Base-by-base conservation (phyloP, 2,113 vertebrate genomes). In the Megalops atlanticus region DNA sequence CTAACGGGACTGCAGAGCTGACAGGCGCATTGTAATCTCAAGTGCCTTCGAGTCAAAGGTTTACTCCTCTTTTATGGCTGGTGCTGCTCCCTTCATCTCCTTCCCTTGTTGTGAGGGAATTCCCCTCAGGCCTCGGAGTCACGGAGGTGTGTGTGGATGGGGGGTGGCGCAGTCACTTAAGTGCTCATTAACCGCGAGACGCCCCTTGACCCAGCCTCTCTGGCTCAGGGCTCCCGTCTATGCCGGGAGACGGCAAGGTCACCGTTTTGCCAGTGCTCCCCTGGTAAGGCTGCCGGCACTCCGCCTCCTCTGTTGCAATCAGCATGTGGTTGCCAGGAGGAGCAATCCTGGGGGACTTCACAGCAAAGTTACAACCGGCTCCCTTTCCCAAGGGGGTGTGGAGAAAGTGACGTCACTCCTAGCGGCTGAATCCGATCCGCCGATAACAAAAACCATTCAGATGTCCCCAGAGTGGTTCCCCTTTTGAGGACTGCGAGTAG, bases 161-260 rank as follows among this genome's bases (percentile, higher is more conserved):
- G 24, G 84, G 47, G 71, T 77, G n/a, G 79, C 84, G 79, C 80
- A 84, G 81, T 84, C 80, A 80, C 78, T 81, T 3, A 76, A 86
- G 81, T 68, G 80, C 77, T 79, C 82, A 69, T 91, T 90, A 91
- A 90, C 87, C 79, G 81, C 41, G 76, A 77, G 79, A 78, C 79
- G 86, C 83, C 82, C 77, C 85, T 83, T 78, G 86, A 6, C 80
- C 79, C 82, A 16, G 45, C 47, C 45, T 16, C 2, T 69, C 10
- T 11, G 11, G 8, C 75, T 31, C 4, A 45, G 43, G 27, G 64
- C 38, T 2, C 64, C 43, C 14, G 43, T 45, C 6, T 45, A n/a
- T n/a, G n/a, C n/a, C n/a, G 43, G 43, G 14, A 10, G 7, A 76
- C 7, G 43, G 31, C 41, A 45, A 58, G 69, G 40, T 41, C 33